Evolutionary conservation across 1,140 invertebrate genomes (phyloP), one percentile per base, ranked within the genome.

Genomic region (Ips typographus): DNA sequence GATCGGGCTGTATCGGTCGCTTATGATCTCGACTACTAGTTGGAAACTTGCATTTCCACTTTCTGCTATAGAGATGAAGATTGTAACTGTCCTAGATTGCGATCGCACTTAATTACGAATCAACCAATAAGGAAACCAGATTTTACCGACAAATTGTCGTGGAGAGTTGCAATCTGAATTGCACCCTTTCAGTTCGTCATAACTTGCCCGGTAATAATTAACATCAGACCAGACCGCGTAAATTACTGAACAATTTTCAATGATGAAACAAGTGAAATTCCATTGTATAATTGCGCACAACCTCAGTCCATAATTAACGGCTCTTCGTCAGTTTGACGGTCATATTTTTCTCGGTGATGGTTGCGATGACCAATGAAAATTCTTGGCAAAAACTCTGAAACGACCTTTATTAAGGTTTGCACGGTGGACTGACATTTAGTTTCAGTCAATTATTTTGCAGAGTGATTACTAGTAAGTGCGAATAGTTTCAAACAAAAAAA

Each of bases 211-310:
- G 44, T 22, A 22, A 22, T 22, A 22, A 22, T 3, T 49, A 49
- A 49, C 1, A 3, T 49, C 44, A 22, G 22, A 3, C 6, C 44
- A 49, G 41, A 42, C 7, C 51, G 43, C 56, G 52, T 57, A 65
- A 65, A 57, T 57, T 56, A 65, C 40, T 41, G 52, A 65, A 65
- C 63, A 36, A 37, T 65, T 65, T 65, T 65, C 57, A 37, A 40
- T 42, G 52, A 65, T 43, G 55, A 56, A 65, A 55, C 52, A 49
- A 57, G 52, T 57, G 63, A 65, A 65, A 65, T 65, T 49, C 63
- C 53, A 42, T 42, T 56, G 43, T 65, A 65, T 65, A 56, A 57
- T 65, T 3, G 44, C 44, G 40, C 38, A 65, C 55, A 57, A 56
- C 53, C 63, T 65, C 6, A 57, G 52, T 65, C 44, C 42, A 65